Percentiles rank a stretch among this genome's conserved stretches.
These are phyloP conservation scores for Peromyscus polionotus DNA, from an alignment of 2,113 vertebrate species.

Conservation along the genomic window DNA sequence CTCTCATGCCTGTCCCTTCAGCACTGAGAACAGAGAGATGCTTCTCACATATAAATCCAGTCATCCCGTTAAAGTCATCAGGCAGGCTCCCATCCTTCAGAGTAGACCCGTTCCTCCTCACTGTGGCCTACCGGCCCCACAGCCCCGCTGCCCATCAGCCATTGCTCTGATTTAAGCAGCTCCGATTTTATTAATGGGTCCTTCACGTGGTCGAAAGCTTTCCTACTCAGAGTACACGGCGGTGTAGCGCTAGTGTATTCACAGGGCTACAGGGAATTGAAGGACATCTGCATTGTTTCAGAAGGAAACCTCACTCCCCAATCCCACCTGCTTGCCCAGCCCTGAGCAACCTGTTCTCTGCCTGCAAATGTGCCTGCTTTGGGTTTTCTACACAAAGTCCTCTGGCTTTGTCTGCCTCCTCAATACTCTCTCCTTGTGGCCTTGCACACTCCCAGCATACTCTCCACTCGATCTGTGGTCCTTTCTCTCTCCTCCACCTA, in stretches of 20 bases:
- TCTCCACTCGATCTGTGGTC: accelerated
- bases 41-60: neutral
- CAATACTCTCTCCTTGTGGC: neutral
- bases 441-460: too few relatives aligned
- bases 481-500: neutral
- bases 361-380: neutral
- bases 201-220: neutral
- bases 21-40: neutral
- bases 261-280: neutral
- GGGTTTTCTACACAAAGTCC: neutral
- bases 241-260: neutral
- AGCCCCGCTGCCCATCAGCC: neutral
- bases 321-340: too few relatives aligned
- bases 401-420: neutral
- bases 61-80: neutral
- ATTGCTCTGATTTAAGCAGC: neutral
- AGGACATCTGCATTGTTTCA: neutral
- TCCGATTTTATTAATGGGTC: neutral
- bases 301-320: neutral
- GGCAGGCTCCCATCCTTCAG: neutral
- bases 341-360: neutral
- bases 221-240: neutral
- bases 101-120: neutral
- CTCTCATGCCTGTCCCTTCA: neutral
- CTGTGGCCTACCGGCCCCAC: neutral